phyloP scores from a whole-genome alignment of 2,113 vertebrate species.

The Astatotilapia flaviijosephi region DNA sequence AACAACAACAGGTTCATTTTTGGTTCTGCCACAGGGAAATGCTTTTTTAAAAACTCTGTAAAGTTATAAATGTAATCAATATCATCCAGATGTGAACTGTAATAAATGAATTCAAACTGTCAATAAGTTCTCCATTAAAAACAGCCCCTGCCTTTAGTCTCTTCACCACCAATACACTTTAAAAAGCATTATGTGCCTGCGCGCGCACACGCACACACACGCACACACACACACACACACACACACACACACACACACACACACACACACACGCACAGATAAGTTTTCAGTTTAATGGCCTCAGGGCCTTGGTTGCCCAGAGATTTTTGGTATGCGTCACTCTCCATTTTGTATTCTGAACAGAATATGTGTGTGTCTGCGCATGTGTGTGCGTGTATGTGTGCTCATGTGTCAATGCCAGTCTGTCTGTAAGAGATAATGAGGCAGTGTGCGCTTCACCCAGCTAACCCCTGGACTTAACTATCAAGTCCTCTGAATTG shows the following conservation, averaged over 20 bases:
- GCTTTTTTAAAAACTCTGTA: background rate
- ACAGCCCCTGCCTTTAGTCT: background rate
- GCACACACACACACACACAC: background rate
- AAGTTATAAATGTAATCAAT: background rate
- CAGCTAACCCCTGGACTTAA: conserved; percentile 11
- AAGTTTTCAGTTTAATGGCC: background rate
- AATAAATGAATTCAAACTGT: background rate
- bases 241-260: background rate
- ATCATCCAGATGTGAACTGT: background rate
- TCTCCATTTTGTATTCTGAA: conserved; percentile 6
- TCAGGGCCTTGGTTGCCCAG: background rate
- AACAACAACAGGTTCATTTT: background rate
- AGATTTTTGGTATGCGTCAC: conserved; percentile 10
- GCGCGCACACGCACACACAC: background rate
- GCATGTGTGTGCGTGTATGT: background rate
- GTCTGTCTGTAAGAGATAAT: conserved; percentile 30
- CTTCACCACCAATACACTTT: background rate
- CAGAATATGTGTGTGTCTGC: background rate
- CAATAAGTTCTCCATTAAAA: background rate
- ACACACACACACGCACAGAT: background rate
- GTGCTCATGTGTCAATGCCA: background rate
- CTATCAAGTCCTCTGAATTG: background rate
- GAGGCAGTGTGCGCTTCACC: conserved; percentile 25
- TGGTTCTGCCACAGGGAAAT: background rate
- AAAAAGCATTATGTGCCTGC: background rate